Conservation (phyloP, 2,113 vertebrate species). For the Oxyura jamaicensis region DNA sequence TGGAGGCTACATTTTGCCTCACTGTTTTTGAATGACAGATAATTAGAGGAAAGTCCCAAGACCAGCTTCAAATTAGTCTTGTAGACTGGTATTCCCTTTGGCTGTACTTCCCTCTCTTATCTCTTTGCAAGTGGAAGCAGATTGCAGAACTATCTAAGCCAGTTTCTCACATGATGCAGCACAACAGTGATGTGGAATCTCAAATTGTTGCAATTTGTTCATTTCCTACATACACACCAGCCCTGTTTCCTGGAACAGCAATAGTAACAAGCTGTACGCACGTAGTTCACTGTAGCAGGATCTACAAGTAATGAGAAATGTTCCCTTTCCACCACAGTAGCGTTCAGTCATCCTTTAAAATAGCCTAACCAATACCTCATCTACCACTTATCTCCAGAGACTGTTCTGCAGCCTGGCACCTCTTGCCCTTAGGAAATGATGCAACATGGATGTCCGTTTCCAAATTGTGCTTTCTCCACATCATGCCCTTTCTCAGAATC, state of each 20-base stretch:
- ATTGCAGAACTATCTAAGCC: slow-evolving; percentile 24
- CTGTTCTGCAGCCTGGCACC: slow-evolving; percentile 10
- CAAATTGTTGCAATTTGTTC: slow-evolving; percentile 53
- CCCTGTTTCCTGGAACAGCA: slow-evolving; percentile 51
- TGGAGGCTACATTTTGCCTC: not conserved
- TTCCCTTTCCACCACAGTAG: not conserved
- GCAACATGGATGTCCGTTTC: not conserved
- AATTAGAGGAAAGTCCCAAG: slow-evolving; percentile 28
- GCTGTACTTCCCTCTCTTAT: slow-evolving; percentile 52
- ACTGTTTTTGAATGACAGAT: not conserved
- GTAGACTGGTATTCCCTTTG: slow-evolving; percentile 37
- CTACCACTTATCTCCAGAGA: slow-evolving; percentile 20
- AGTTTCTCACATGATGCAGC: slow-evolving; percentile 45
- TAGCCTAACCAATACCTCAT: not conserved
- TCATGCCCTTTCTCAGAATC: not conserved
- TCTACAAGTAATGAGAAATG: not conserved
- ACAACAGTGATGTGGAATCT: slow-evolving; percentile 18
- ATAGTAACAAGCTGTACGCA: slow-evolving; percentile 4
- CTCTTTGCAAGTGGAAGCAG: slow-evolving; percentile 56
- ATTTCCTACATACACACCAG: not conserved
- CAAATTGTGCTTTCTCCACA: not conserved
- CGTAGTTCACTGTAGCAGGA: slow-evolving; percentile 2
- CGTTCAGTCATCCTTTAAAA: slow-evolving; percentile 56
- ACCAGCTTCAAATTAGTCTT: slow-evolving; percentile 10
- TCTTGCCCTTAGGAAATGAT: not conserved